These are phyloP conservation scores for Chymomyza amoena DNA, from an alignment of 2,888 invertebrate species.

Conservation along the genomic window DNA sequence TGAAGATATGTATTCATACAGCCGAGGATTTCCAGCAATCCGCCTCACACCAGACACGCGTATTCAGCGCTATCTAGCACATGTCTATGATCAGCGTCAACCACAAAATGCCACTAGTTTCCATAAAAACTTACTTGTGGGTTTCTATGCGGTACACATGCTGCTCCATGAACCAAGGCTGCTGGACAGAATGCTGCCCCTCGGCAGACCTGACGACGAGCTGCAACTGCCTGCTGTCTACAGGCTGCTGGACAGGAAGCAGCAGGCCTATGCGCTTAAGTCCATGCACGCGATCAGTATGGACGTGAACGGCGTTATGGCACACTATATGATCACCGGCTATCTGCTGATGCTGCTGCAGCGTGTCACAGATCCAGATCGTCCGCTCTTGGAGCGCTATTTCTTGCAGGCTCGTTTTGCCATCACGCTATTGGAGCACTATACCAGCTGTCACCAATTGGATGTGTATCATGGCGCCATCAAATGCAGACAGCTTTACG, in stretches of 20 bases:
- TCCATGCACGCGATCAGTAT: too few species aligned
- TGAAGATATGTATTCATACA: neutral
- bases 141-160: constrained; percentile 7
- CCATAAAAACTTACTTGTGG: constrained; percentile 17
- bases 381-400: neutral
- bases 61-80: neutral
- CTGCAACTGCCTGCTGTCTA: neutral
- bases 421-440: neutral
- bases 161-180: neutral
- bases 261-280: neutral
- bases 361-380: rapidly evolving
- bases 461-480: neutral
- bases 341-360: constrained; percentile 6
- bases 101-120: neutral
- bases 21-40: neutral
- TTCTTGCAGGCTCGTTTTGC: constrained; percentile 17
- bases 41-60: neutral
- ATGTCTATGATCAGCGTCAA: constrained; percentile 5
- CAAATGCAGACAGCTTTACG: neutral
- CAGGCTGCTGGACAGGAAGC: neutral
- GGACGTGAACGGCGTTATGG: neutral
- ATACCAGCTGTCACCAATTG: neutral
- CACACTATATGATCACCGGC: constrained; percentile 16
- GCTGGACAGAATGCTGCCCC: neutral
- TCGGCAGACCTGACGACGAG: neutral